Evolutionary conservation across 2,113 vertebrate species (phyloP).

Genomic region (Esox niger): DNA sequence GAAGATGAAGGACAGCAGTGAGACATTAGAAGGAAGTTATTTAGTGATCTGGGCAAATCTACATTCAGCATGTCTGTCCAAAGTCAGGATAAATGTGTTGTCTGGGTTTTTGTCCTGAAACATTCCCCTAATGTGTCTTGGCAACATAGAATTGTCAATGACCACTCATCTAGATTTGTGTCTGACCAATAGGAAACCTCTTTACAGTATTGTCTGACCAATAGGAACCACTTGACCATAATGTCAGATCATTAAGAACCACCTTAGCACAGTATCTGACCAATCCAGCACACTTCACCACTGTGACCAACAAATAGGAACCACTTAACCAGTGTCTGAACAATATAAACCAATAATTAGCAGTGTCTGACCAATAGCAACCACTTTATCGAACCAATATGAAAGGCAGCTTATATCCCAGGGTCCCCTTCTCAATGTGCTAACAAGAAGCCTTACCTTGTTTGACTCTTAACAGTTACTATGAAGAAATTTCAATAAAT

Average conservation of each 20-base stretch:
- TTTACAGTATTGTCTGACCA: conserved; percentile 17
- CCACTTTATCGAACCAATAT: conserved; percentile 47
- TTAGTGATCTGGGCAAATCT: not conserved
- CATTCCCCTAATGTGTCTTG: conserved; percentile 29
- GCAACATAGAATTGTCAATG: conserved; percentile 26
- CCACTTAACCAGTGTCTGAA: conserved; percentile 12
- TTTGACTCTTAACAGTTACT: conserved; percentile 29
- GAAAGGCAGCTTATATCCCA: conserved; percentile 78
- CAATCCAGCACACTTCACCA: not conserved
- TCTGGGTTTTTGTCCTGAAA: conserved; percentile 12
- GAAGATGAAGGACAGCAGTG: conserved; percentile 16
- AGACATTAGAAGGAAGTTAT: not conserved
- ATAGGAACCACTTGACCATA: conserved; percentile 30
- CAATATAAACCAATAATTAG: too few species aligned
- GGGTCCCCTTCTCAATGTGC: conserved; percentile 32
- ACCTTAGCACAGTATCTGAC: conserved; percentile 3
- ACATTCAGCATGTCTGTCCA: conserved; percentile 22
- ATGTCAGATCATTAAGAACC: conserved; percentile 26
- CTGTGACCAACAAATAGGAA: conserved; percentile 33
- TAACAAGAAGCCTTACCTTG: conserved; percentile 53
- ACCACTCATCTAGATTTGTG: not conserved
- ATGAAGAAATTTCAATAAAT: not conserved
- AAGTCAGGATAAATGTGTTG: conserved; percentile 35
- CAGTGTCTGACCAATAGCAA: too few species aligned
- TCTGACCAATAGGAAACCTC: not conserved